Percentiles rank a stretch among this genome's conserved stretches.
These are phyloP conservation scores for Tineola bisselliella DNA, from an alignment of 2,888 invertebrate genomes.

Conservation along the genomic window DNA sequence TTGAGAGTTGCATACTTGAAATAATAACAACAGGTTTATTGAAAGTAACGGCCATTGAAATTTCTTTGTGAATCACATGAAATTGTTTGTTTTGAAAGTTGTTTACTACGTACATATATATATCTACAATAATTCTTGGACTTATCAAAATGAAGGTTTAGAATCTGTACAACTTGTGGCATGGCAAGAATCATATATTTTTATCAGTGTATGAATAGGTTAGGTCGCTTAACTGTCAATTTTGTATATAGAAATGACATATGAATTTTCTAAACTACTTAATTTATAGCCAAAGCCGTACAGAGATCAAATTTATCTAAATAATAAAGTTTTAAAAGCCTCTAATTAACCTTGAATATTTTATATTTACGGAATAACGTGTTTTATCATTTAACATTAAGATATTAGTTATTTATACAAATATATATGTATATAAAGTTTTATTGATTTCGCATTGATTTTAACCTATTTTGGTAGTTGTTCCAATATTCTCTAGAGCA, in stretches of 20 bases:
- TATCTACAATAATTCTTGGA: neutral
- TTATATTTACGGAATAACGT: neutral
- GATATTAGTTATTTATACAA: neutral
- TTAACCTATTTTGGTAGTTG: neutral
- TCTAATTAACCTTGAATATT: neutral
- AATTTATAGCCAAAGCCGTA: no score
- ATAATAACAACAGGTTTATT: slow-evolving; percentile 6
- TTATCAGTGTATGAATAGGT: no score
- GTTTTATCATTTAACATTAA: neutral
- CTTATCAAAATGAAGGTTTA: no score
- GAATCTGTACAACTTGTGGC: no score
- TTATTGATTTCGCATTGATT: neutral
- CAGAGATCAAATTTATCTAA: no score
- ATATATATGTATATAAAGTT: neutral
- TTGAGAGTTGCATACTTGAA: slow-evolving; percentile 3
- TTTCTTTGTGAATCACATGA: slow-evolving; percentile 1
- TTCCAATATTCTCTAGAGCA: no score
- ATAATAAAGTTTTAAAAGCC: no score
- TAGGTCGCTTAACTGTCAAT: no score
- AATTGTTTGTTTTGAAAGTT: slow-evolving; percentile 1
- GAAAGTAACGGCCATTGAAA: neutral
- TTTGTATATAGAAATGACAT: no score
- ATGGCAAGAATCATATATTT: no score
- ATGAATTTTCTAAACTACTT: no score
- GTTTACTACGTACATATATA: neutral